Evolutionary conservation across 2,797 vertebrate species (phyloP).

Genomic region (Tangara arthus): DNA sequence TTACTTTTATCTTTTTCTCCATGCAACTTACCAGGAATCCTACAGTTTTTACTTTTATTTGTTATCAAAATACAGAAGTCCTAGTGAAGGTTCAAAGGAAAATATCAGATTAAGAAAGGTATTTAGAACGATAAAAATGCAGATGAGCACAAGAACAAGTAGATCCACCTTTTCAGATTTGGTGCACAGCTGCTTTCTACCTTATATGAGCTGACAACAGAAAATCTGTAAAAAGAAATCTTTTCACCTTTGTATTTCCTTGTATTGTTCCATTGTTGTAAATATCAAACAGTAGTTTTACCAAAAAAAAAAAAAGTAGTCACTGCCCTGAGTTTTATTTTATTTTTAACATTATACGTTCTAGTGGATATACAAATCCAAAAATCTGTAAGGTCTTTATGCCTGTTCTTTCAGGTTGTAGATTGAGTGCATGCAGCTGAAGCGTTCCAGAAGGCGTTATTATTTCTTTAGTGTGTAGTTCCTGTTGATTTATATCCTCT

Average conservation of each 20-base stretch:
- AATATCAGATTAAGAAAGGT: not conserved
- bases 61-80: not conserved
- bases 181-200: not conserved
- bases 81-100: not conserved
- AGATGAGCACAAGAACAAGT: not conserved
- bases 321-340: not conserved
- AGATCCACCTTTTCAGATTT: not conserved
- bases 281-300: not conserved
- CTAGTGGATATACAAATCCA: not conserved
- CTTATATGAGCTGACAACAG: not conserved
- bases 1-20: not conserved
- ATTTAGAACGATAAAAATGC: not conserved
- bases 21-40: not conserved
- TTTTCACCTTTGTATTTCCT: not conserved
- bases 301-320: not conserved
- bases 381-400: not conserved
- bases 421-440: not conserved
- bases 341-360: not conserved
- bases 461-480: conserved; percentile 1
- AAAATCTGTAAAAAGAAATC: not conserved
- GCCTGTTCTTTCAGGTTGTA: not conserved
- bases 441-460: not conserved
- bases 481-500: conserved; percentile 36
- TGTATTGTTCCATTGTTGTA: not conserved
- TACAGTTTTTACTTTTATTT: not conserved